These are phyloP conservation scores for Toxotes lorentzi DNA, from an alignment of 2,797 vertebrate species.

Conservation along the genomic window DNA sequence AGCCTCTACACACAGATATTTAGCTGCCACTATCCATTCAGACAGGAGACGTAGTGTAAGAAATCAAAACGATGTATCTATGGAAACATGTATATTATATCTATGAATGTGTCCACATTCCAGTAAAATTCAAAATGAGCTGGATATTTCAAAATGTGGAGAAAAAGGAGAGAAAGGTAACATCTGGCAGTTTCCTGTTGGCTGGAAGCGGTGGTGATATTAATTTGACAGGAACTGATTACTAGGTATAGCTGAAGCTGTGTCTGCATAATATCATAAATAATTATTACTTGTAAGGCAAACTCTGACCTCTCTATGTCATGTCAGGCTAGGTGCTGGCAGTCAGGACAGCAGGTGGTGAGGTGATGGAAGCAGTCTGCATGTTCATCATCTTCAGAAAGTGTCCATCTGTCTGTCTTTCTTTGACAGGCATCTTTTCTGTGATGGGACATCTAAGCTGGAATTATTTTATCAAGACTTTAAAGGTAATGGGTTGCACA, in stretches of 20 bases:
- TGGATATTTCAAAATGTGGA: neutral
- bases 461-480: neutral
- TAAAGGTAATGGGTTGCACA: neutral
- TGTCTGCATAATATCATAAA: slow-evolving; percentile 26
- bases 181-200: neutral
- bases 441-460: neutral
- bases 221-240: neutral
- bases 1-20: neutral
- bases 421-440: neutral
- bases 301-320: slow-evolving; percentile 18
- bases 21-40: slow-evolving; percentile 2
- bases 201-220: neutral
- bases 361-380: slow-evolving; percentile 17
- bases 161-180: neutral
- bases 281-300: slow-evolving; percentile 21
- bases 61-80: neutral
- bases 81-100: neutral
- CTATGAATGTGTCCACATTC: neutral
- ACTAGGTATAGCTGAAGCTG: neutral
- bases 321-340: slow-evolving; percentile 21
- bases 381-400: slow-evolving; percentile 26
- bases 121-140: neutral
- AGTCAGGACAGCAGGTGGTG: slow-evolving; percentile 47
- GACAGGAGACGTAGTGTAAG: neutral
- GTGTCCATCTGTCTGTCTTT: slow-evolving; percentile 22